phyloP scores from a whole-genome alignment of 2,113 vertebrate species.

The Cercocebus atys region DNA sequence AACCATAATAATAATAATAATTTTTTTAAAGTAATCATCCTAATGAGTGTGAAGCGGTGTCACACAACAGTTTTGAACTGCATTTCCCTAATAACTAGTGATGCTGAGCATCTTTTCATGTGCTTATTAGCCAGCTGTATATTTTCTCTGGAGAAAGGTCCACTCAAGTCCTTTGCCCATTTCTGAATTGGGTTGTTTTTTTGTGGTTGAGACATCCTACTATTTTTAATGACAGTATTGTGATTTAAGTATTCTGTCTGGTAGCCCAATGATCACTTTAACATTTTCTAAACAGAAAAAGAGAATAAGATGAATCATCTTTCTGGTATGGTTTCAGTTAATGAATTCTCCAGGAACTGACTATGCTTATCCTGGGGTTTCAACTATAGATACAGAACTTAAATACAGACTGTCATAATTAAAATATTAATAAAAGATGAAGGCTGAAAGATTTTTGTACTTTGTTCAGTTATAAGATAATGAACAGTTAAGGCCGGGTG shows the following conservation, averaged over 20 bases:
- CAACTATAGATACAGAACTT: constrained; percentile 5
- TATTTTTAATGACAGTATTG: not conserved
- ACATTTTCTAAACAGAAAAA: not conserved
- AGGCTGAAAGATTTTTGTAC: not conserved
- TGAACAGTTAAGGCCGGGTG: too few relatives aligned
- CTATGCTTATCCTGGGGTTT: not conserved
- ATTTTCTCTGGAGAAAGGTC: not conserved
- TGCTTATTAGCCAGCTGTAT: not conserved
- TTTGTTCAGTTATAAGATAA: constrained; percentile 54
- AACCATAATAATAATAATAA: not conserved
- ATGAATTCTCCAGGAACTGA: not conserved
- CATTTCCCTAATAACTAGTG: not conserved
- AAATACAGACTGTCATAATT: not conserved
- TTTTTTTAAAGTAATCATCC: not conserved
- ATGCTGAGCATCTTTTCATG: not conserved
- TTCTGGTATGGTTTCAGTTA: not conserved
- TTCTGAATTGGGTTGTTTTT: not conserved
- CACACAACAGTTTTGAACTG: not conserved
- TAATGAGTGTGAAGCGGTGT: not conserved
- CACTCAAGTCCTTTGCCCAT: not conserved
- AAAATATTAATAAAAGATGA: not conserved
- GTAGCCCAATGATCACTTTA: not conserved
- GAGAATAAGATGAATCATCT: not conserved
- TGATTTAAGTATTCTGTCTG: not conserved
- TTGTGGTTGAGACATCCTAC: not conserved